A percentile compares a stretch with the other conserved stretches of the same genome.
Evolutionary conservation across 2,113 vertebrate genomes (phyloP).

Genomic region (Scytalopus superciliaris): DNA sequence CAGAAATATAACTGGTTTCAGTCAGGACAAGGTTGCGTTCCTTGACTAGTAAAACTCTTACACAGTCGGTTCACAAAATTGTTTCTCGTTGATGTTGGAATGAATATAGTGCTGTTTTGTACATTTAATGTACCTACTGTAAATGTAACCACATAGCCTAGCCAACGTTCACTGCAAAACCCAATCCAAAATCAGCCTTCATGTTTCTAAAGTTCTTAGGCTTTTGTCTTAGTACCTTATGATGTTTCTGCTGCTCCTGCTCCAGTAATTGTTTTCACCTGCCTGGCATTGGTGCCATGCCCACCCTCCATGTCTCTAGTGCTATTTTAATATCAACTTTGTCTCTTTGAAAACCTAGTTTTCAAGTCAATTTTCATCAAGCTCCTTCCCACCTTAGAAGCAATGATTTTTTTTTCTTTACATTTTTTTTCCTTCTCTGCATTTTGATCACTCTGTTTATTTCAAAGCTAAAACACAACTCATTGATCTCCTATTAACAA

Average conservation of each 20-base stretch:
- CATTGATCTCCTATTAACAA: not conserved
- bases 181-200: not conserved
- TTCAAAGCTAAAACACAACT: conserved; percentile 3
- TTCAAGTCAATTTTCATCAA: not conserved
- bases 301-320: not conserved
- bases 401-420: not conserved
- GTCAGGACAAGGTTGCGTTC: not conserved
- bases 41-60: not conserved
- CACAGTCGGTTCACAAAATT: not conserved
- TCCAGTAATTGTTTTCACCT: not conserved
- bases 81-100: not conserved
- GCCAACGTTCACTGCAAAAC: not conserved
- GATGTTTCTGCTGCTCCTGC: not conserved
- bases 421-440: not conserved
- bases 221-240: not conserved
- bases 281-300: not conserved
- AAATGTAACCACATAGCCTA: not conserved
- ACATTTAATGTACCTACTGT: not conserved
- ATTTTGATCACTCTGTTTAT: not conserved
- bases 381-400: not conserved
- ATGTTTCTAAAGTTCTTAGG: not conserved
- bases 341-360: not conserved
- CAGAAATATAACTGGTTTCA: not conserved
- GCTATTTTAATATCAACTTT: not conserved
- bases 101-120: not conserved